phyloP scores from a whole-genome alignment of 2,113 vertebrate species.

The Eolophus roseicapilla region DNA sequence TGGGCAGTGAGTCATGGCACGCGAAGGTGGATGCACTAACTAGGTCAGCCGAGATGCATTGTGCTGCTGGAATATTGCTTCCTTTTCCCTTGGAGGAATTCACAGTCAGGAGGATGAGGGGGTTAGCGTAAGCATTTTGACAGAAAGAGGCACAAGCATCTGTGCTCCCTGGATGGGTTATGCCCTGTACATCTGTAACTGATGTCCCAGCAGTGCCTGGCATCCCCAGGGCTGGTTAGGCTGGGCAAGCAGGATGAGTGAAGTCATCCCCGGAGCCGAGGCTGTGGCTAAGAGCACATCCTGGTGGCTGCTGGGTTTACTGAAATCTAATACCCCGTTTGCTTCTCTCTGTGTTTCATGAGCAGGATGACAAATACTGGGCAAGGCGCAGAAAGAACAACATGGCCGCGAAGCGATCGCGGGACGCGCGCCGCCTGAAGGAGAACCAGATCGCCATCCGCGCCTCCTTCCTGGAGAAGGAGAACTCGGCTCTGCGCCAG shows the following conservation, averaged over 20 bases:
- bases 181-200: rapidly evolving
- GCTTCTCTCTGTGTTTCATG: conserved; percentile 68
- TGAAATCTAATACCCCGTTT: conserved; percentile 70
- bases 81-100: background rate
- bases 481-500: conserved; percentile 90
- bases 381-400: conserved; percentile 98
- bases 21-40: background rate
- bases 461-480: conserved; percentile 95
- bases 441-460: conserved; percentile 99
- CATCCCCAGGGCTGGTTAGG: background rate
- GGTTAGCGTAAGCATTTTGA: background rate
- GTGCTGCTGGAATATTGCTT: background rate
- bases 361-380: conserved; percentile 99
- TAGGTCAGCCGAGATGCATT: background rate
- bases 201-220: background rate
- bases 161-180: background rate
- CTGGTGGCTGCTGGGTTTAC: background rate
- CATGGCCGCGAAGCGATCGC: conserved; percentile 93
- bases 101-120: background rate
- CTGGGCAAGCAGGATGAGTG: rapidly evolving
- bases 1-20: background rate
- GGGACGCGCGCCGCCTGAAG: conserved; percentile 94
- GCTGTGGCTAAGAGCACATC: background rate
- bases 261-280: rapidly evolving
- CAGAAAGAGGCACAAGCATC: background rate